A percentile compares a stretch with the other conserved stretches of the same genome.
Evolutionary conservation across 2,888 invertebrate species (phyloP).

Genomic region (Scaptomyza flava): DNA sequence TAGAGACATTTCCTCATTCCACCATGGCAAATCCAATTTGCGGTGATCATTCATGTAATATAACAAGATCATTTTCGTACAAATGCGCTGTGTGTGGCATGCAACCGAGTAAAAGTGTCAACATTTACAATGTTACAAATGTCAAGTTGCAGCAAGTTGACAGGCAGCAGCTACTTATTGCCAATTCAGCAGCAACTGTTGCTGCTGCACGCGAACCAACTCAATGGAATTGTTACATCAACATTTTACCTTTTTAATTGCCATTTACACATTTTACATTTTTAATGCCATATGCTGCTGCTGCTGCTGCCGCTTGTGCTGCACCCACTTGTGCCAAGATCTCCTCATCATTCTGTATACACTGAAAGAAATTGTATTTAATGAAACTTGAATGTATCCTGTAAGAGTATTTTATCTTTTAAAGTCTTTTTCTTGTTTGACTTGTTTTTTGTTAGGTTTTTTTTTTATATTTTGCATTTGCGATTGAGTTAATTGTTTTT

Average conservation of each 20-base stretch:
- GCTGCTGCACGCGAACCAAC: conserved; percentile 40
- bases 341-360: conserved; percentile 17
- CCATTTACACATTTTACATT: conserved; percentile 34
- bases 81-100: conserved; percentile 54
- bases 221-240: conserved; percentile 68
- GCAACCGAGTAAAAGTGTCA: conserved; percentile 81
- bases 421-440: not conserved
- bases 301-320: conserved; percentile 16
- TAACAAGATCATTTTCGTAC: conserved; percentile 70
- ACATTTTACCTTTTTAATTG: conserved; percentile 72
- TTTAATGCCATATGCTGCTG: conserved; percentile 63
- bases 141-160: conserved; percentile 81
- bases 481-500: conserved; percentile 75
- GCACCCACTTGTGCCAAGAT: conserved; percentile 69
- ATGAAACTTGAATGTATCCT: not conserved
- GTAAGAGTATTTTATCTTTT: conserved; percentile 12
- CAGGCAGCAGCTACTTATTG: conserved; percentile 53
- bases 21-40: conserved; percentile 69
- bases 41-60: conserved; percentile 80
- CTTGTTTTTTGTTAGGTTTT: conserved; percentile 1
- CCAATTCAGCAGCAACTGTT: conserved; percentile 62
- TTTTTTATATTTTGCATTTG: conserved; percentile 62
- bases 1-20: conserved; percentile 65
- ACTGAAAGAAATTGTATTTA: not conserved
- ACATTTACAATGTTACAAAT: conserved; percentile 83